Conservation (phyloP, 2,113 vertebrate species). For the Ursus arctos region DNA sequence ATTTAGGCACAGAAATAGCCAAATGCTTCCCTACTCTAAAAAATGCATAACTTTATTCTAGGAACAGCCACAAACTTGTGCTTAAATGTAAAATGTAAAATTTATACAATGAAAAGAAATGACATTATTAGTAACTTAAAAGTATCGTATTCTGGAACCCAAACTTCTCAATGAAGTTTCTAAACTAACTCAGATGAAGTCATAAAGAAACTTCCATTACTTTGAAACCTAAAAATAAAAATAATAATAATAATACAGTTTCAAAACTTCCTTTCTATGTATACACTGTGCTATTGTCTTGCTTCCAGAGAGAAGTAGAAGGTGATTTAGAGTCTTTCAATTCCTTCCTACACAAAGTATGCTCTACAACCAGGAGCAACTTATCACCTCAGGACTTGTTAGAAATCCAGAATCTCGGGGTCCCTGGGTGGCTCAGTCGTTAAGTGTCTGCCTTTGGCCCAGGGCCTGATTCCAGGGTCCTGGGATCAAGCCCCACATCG, state of each 20-base stretch:
- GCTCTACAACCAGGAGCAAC: background rate
- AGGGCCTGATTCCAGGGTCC: no score
- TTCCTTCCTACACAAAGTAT: background rate
- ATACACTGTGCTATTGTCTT: background rate
- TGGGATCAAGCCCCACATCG: no score
- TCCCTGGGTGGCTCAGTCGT: no score
- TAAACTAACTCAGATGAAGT: background rate
- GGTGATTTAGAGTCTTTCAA: background rate
- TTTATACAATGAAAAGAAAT: background rate
- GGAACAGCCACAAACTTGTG: background rate
- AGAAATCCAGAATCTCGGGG: background rate
- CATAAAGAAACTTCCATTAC: background rate
- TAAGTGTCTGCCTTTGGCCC: no score
- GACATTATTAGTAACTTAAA: background rate
- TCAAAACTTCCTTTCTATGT: background rate
- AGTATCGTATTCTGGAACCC: constrained; percentile 7
- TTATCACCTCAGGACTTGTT: background rate
- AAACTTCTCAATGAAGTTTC: background rate
- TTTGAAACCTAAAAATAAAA: constrained; percentile 2
- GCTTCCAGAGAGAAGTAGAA: background rate
- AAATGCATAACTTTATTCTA: background rate
- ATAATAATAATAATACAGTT: background rate
- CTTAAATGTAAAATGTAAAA: background rate
- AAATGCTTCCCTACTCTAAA: background rate
- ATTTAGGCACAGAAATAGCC: constrained; percentile 4